These are phyloP conservation scores for Pagetopsis macropterus DNA, from an alignment of 2,797 vertebrate species.

Conservation along the genomic window DNA sequence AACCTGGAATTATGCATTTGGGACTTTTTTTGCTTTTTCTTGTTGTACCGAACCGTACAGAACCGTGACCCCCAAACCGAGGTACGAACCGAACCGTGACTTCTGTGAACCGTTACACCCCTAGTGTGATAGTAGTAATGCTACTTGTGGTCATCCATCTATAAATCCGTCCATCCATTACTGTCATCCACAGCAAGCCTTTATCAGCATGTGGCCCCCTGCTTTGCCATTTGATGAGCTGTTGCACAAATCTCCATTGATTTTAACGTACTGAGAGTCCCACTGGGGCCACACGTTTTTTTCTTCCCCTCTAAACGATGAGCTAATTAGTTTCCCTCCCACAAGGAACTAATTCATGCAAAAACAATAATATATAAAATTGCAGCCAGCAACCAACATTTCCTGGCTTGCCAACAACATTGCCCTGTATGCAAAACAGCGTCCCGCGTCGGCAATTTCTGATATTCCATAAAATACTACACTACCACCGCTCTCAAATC, in stretches of 20 bases:
- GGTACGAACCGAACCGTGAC: too few relatives aligned
- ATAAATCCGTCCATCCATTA: conserved; percentile 35
- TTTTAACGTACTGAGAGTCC: conserved; percentile 54
- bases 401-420: conserved; percentile 13
- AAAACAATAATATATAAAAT: conserved; percentile 20
- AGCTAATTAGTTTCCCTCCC: conserved; percentile 48
- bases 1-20: too few relatives aligned
- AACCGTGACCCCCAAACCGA: too few relatives aligned
- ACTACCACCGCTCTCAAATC: not conserved
- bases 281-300: conserved; percentile 16
- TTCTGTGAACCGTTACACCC: too few relatives aligned
- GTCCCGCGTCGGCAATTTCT: conserved; percentile 14
- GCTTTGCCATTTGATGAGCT: conserved; percentile 44
- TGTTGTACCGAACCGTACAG: too few relatives aligned
- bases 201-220: conserved; percentile 48
- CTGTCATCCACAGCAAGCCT: conserved; percentile 30
- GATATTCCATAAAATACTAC: not conserved
- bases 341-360: conserved; percentile 44
- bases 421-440: conserved; percentile 15
- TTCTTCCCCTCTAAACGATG: conserved; percentile 29
- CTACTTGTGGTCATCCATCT: conserved; percentile 37
- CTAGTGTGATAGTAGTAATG: not conserved
- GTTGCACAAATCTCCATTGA: conserved; percentile 60
- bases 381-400: conserved; percentile 19
- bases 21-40: too few relatives aligned